Percentiles rank a stretch among this genome's conserved stretches.
phyloP scores from a whole-genome alignment of 2,113 vertebrate species.

The Boulengeromyrus knoepffleri region DNA sequence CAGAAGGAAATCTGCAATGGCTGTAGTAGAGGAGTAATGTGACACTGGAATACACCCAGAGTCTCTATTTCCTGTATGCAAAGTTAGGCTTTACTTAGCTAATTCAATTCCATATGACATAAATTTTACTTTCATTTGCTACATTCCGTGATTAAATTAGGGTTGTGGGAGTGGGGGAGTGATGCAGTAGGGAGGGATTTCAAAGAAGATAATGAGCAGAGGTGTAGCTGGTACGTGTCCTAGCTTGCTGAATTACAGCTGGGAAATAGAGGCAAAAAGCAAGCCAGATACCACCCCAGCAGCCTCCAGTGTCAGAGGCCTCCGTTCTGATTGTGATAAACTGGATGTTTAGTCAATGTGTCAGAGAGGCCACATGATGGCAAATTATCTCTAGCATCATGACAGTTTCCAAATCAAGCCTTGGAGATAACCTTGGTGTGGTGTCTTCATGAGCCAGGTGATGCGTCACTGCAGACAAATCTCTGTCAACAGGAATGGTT shows the following conservation, averaged over 20 bases:
- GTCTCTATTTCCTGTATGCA: background rate
- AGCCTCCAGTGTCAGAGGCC: background rate
- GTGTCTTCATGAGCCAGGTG: background rate
- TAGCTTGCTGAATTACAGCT: background rate
- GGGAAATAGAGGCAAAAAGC: background rate
- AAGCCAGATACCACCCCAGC: background rate
- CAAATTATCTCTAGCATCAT: background rate
- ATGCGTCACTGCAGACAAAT: background rate
- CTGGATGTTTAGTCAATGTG: conserved; percentile 1
- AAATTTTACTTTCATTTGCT: background rate
- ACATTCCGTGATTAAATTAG: background rate
- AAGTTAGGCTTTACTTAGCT: background rate
- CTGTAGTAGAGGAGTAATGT: background rate
- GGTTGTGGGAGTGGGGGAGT: background rate
- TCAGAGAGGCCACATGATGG: background rate
- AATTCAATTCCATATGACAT: conserved; percentile 12
- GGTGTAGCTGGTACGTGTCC: background rate
- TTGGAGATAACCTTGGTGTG: background rate
- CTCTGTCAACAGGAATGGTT: background rate
- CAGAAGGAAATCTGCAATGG: background rate
- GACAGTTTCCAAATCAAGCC: conserved; percentile 11
- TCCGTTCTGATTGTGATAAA: background rate
- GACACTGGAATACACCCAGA: background rate
- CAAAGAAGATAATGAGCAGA: background rate
- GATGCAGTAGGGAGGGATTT: background rate